phyloP scores from a whole-genome alignment of 2,888 invertebrate genomes.

The Drosophila fungiperda region DNA sequence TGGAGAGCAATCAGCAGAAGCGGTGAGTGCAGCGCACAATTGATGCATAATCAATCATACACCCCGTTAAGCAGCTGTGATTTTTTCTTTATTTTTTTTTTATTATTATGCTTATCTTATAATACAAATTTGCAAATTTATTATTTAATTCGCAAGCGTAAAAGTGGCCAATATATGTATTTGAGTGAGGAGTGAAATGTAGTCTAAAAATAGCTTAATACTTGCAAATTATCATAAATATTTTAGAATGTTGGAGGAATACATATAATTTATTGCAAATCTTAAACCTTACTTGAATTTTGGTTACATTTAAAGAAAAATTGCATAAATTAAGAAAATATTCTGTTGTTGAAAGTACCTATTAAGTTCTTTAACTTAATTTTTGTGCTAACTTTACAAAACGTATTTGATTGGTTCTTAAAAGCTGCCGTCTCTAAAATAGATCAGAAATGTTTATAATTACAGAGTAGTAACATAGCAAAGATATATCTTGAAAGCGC shows the following conservation, averaged over 20 bases:
- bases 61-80: conserved; percentile 38
- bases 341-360: neutral
- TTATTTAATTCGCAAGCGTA: conserved; percentile 6
- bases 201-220: neutral
- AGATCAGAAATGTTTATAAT: neutral
- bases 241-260: neutral
- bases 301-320: neutral
- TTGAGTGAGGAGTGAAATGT: conserved; percentile 4
- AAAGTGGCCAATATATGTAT: neutral
- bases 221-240: neutral
- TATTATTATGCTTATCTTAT: neutral
- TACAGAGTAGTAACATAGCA: neutral
- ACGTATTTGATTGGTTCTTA: neutral
- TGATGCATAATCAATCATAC: conserved; percentile 64
- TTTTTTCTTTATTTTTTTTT: conserved; percentile 6
- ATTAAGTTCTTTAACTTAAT: neutral
- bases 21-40: conserved; percentile 61
- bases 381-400: neutral
- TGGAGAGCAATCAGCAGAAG: conserved; percentile 77
- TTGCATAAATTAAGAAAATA: neutral
- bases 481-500: neutral
- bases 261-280: neutral
- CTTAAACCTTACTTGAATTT: neutral
- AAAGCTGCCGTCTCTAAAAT: neutral
- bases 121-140: conserved; percentile 18